phyloP scores from a whole-genome alignment of 2,888 invertebrate species.

The Chaetogeoica ovagalla region DNA sequence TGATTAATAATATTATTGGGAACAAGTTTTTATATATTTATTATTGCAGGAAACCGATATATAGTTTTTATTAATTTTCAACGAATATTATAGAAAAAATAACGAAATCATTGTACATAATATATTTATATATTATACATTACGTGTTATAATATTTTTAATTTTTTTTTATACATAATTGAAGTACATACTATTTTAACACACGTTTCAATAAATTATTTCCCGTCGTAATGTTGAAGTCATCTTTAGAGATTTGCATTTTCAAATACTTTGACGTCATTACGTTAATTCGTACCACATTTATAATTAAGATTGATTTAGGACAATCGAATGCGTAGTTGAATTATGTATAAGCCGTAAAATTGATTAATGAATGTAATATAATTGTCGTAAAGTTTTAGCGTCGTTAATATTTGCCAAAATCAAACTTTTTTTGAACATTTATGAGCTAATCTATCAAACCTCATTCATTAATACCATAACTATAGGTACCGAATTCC shows the following conservation, averaged over 20 bases:
- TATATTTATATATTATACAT: too few species aligned
- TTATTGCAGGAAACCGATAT: too few species aligned
- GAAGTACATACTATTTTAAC: too few species aligned
- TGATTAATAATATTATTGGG: too few species aligned
- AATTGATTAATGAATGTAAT: conserved; percentile 1
- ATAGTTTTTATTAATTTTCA: too few species aligned
- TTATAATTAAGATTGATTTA: neutral
- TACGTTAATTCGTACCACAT: neutral
- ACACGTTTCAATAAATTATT: neutral
- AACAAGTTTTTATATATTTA: too few species aligned
- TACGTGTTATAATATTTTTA: too few species aligned
- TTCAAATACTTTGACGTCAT: neutral
- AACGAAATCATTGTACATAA: too few species aligned
- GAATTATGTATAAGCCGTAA: neutral
- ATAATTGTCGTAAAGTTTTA: conserved; percentile 14
- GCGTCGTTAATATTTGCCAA: conserved; percentile 1
- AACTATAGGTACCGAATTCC: neutral
- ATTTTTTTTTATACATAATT: too few species aligned
- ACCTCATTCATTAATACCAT: neutral
- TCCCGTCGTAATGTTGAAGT: neutral
- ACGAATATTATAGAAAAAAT: too few species aligned
- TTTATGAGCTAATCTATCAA: neutral
- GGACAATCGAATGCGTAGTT: neutral
- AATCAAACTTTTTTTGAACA: neutral
- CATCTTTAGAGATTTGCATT: neutral